Evolutionary conservation across 2,113 vertebrate genomes (phyloP), one percentile per base, ranked within the genome.

Genomic region (Piprites chloris): DNA sequence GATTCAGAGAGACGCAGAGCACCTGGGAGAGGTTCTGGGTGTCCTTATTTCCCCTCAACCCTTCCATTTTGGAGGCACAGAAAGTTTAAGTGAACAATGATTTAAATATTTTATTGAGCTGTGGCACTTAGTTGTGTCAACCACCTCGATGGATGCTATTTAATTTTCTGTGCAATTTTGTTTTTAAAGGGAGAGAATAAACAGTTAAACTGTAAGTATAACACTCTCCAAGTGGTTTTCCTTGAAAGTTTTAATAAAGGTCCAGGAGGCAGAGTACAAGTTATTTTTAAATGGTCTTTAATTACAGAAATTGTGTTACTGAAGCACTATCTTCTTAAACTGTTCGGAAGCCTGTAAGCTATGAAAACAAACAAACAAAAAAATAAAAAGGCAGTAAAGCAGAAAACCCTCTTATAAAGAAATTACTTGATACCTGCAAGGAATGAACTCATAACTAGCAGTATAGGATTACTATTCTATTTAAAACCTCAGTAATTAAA

Each of bases 401-500:
- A 52, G 41, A 75, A 87, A 84, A 14, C 21, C 4, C 2, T 83
- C 35, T 74, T 37, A 44, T 75, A 79, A 95, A 85, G 72, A 83
- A 96, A 92, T 92, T 76, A 59, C 92, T 94, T 87, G 72, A 74
- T 93, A 85, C 66, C 84, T 95, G 61, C 65, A 74, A 88, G 78
- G 90, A 93, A 96, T 88, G 78, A 80, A 85, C n/a, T 90, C 85
- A 41, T 83, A 83, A 61, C 33, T 30, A 75, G 67, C 24, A 84
- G 17, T 39, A 39, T 77, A 66, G 86, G 49, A 79, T 92, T 94
- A 78, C 71, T 82, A 18, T 91, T 88, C 91, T 92, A 61, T 94
- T 94, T 91, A 84, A 96, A 96, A 94, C 44, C 21, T 9, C 42
- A 80, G n/a, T 61, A 74, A 78, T 53, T 92, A 83, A 93, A 86